Percentiles rank a stretch among this genome's conserved stretches.
Conservation (phyloP, 2,888 invertebrate species). For the Tortrix viridana region DNA sequence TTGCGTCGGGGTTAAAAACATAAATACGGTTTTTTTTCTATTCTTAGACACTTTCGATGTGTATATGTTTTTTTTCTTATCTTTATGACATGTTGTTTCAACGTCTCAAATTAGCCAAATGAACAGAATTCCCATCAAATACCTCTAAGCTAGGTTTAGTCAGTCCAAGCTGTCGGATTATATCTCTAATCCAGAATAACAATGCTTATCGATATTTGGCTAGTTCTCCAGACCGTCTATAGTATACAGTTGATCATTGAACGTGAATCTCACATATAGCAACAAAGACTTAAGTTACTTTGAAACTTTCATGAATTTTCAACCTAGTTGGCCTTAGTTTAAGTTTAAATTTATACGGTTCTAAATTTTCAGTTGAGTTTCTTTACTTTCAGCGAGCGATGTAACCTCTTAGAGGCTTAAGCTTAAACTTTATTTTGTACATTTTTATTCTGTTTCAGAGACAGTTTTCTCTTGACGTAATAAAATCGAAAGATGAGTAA, state of each 20-base stretch:
- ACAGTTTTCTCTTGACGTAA: no score
- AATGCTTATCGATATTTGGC: slow-evolving; percentile 31
- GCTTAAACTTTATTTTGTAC: no score
- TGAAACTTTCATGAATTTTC: neutral
- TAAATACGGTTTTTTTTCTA: no score
- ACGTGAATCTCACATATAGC: neutral
- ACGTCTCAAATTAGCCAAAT: neutral
- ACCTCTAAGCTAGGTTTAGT: neutral
- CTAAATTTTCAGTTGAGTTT: no score
- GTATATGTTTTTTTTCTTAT: no score
- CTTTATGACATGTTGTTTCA: neutral
- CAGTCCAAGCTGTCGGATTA: slow-evolving; percentile 27
- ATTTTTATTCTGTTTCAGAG: no score
- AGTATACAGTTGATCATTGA: neutral
- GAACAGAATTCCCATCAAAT: slow-evolving; percentile 3
- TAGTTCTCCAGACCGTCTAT: slow-evolving; percentile 12
- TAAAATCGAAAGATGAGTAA: no score
- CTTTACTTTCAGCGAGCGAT: no score
- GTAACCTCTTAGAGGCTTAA: no score
- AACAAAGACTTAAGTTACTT: neutral
- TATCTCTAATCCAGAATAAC: slow-evolving; percentile 24
- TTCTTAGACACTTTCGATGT: no score
- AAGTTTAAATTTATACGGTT: no score
- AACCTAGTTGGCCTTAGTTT: neutral
- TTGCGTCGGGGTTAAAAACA: no score